Conservation (phyloP, 2,113 vertebrate species). For the Nothocercus nigrocapillus region DNA sequence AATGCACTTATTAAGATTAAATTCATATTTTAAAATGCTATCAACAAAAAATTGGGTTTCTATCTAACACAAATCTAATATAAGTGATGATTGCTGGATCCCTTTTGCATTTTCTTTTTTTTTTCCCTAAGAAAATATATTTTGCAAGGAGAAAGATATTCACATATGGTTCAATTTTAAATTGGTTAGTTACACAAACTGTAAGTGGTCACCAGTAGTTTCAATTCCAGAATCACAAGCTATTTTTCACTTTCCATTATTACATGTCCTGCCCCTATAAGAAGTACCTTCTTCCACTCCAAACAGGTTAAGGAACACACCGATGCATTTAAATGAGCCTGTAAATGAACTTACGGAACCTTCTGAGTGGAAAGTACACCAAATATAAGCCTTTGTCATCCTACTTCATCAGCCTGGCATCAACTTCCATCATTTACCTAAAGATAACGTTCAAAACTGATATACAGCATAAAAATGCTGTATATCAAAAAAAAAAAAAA, state of each 20-base stretch:
- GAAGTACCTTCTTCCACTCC: slow-evolving; percentile 54
- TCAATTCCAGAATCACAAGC: slow-evolving; percentile 54
- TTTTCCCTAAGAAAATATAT: neutral
- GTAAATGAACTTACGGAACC: slow-evolving; percentile 25
- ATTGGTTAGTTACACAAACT: slow-evolving; percentile 53
- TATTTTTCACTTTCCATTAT: slow-evolving; percentile 48
- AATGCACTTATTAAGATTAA: slow-evolving; percentile 7
- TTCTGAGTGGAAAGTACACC: slow-evolving; percentile 1
- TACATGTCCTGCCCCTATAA: neutral
- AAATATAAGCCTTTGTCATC: slow-evolving; percentile 31
- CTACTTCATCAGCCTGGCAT: slow-evolving; percentile 34
- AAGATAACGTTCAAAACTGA: slow-evolving; percentile 1
- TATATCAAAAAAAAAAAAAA: neutral
- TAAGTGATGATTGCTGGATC: neutral
- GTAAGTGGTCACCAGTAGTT: slow-evolving; percentile 53
- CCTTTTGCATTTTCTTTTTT: neutral
- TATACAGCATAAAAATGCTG: neutral
- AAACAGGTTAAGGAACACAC: slow-evolving; percentile 35
- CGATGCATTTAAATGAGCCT: slow-evolving; percentile 25
- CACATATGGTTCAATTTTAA: slow-evolving; percentile 60
- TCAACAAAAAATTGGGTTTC: neutral
- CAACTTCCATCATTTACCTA: neutral
- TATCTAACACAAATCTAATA: slow-evolving; percentile 8
- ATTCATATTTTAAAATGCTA: slow-evolving; percentile 20
- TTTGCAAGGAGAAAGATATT: neutral